Evolutionary conservation across 2,888 invertebrate species (phyloP).

Genomic region (Catocala nupta): DNA sequence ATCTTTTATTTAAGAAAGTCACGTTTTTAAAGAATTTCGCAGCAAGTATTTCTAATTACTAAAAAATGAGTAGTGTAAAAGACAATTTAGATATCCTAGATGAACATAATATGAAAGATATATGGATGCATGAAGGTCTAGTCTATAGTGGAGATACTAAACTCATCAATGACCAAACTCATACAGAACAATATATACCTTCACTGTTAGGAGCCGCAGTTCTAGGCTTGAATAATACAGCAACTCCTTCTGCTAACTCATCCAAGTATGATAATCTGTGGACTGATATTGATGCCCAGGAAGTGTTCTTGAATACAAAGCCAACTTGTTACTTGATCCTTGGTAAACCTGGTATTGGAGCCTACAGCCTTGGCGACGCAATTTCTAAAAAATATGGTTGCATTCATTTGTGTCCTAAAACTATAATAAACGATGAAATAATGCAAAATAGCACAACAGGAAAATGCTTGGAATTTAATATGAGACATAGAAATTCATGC

Average conservation of each 20-base stretch:
- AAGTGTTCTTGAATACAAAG: constrained; percentile 76
- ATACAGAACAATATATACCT: constrained; percentile 35
- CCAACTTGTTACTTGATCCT: constrained; percentile 88
- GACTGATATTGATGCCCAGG: constrained; percentile 84
- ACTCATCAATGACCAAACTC: constrained; percentile 43
- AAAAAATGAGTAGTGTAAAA: constrained; percentile 37
- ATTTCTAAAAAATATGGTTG: constrained; percentile 87
- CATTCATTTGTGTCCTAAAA: constrained; percentile 87
- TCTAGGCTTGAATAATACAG: constrained; percentile 75
- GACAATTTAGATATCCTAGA: constrained; percentile 64
- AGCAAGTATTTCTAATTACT: not conserved
- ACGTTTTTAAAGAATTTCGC: no score
- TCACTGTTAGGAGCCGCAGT: constrained; percentile 70
- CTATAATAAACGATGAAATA: constrained; percentile 87
- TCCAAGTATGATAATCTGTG: constrained; percentile 69
- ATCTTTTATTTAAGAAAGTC: no score
- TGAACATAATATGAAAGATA: constrained; percentile 55
- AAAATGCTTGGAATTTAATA: constrained; percentile 86
- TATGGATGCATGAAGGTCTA: constrained; percentile 55
- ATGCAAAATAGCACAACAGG: constrained; percentile 85
- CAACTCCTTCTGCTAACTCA: constrained; percentile 60
- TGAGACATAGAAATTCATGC: constrained; percentile 84
- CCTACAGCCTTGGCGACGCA: constrained; percentile 83
- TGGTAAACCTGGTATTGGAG: constrained; percentile 87
- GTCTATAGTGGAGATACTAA: constrained; percentile 59